These are phyloP conservation scores for Dryadula phaetusa DNA, from an alignment of 2,888 invertebrate genomes.

Conservation along the genomic window DNA sequence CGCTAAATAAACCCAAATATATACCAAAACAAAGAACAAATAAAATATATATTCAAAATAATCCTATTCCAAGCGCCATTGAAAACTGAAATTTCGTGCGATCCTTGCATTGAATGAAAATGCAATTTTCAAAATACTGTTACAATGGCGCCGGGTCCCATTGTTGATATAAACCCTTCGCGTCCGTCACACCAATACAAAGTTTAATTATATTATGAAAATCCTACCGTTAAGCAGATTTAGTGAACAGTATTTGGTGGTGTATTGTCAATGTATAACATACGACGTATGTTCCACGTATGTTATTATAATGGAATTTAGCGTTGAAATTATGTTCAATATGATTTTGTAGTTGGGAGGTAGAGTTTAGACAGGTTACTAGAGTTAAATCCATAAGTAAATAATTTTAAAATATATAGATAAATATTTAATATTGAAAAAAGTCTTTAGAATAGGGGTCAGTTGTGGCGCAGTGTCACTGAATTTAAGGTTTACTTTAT, in stretches of 20 bases:
- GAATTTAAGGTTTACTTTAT: too few species aligned
- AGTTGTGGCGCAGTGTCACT: too few species aligned
- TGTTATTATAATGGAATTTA: slow-evolving; percentile 11
- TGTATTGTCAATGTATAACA: slow-evolving; percentile 9
- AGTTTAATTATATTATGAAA: slow-evolving; percentile 50
- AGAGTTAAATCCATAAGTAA: too few species aligned
- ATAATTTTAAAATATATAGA: too few species aligned
- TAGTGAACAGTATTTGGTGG: slow-evolving; percentile 22
- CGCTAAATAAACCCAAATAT: neutral
- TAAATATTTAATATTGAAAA: too few species aligned
- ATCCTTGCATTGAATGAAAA: slow-evolving; percentile 45
- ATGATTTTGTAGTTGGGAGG: neutral
- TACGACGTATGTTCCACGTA: neutral
- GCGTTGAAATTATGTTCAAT: neutral
- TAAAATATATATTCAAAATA: slow-evolving; percentile 27
- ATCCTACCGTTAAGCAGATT: slow-evolving; percentile 49
- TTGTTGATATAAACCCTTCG: slow-evolving; percentile 47
- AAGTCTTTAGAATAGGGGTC: too few species aligned
- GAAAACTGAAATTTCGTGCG: slow-evolving; percentile 42
- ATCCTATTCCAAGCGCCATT: slow-evolving; percentile 30
- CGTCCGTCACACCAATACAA: slow-evolving; percentile 46
- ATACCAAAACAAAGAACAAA: neutral
- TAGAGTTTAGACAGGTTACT: too few species aligned
- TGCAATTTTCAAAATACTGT: slow-evolving; percentile 49
- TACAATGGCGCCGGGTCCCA: slow-evolving; percentile 46